phyloP scores from a whole-genome alignment of 2,888 invertebrate species.

The Cremastinae sp. region DNA sequence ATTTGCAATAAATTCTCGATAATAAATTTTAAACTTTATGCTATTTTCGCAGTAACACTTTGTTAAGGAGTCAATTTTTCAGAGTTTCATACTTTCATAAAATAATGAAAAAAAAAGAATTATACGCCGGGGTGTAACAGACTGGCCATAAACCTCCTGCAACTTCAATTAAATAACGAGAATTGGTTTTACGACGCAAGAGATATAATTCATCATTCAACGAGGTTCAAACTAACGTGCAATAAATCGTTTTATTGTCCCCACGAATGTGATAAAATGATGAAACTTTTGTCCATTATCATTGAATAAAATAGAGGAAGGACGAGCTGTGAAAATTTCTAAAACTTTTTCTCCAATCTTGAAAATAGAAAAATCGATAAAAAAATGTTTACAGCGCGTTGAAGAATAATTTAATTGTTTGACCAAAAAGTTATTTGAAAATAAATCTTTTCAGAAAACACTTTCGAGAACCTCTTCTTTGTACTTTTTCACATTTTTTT shows the following conservation, averaged over 20 bases:
- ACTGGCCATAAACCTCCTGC: slow-evolving; percentile 31
- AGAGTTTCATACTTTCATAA: slow-evolving; percentile 19
- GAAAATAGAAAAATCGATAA: neutral
- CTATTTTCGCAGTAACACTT: too few species aligned
- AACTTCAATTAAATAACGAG: slow-evolving; percentile 37
- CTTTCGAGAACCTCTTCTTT: neutral
- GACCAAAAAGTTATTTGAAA: too few species aligned
- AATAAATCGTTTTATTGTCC: slow-evolving; percentile 19
- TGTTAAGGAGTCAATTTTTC: slow-evolving; percentile 21
- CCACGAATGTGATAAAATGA: slow-evolving; percentile 2
- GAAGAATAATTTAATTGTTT: too few species aligned
- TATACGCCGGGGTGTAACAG: slow-evolving; percentile 4
- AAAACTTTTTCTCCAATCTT: neutral
- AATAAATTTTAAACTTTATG: too few species aligned
- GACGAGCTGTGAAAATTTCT: neutral
- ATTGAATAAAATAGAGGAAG: neutral
- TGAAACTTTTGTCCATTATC: neutral
- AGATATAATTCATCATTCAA: slow-evolving; percentile 14
- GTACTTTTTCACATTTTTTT: slow-evolving; percentile 33
- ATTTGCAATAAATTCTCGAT: too few species aligned
- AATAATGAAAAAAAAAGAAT: slow-evolving; percentile 7
- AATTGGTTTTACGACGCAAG: slow-evolving; percentile 15
- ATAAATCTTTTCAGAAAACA: too few species aligned
- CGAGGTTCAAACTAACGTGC: slow-evolving; percentile 19
- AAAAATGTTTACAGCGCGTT: too few species aligned